Evolutionary conservation across 1,140 invertebrate genomes (phyloP), one percentile per base, ranked within the genome.

Genomic region (Sweltsa coloradensis): DNA sequence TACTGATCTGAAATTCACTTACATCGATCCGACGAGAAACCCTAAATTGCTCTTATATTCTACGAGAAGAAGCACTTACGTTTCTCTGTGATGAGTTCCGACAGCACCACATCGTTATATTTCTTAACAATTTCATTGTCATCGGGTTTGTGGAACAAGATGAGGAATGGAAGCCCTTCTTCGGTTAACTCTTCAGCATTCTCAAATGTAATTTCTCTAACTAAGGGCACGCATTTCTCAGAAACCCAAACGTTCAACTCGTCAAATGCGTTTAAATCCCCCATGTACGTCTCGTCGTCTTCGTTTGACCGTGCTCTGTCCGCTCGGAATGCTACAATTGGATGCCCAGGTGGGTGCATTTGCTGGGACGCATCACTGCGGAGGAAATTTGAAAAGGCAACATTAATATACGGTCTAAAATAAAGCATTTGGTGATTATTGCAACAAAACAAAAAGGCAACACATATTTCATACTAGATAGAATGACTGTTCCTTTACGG

Each of bases 151-250:
- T 99, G 89, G 66, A 99, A 99, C 2, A 99, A 65, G 55, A 99
- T 98, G 4, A 99, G 72, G 67, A 99, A 99, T n/a, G 97, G 96
- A 53, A 99, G 66, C 13, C 96, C 96, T 73, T 99, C 96, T 71
- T 99, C 97, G 0, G 96, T 99, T 9, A 99, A 65, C 68, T 99
- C 95, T 69, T 98, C 95, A 18, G 95, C 96, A 76, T 98, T 99
- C 71, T 97, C 93, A 68, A 99, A 99, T 3, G 94, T 97, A 37
- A 99, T 97, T 68, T 97, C 93, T 47, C 86, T 68, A 0, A 90
- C 86, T 19, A 89, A 63, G 1, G 87, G 85, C 13, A 90, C 81
- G 62, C 96, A 99, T 59, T 85, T 87, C 42, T 85, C 83, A 49
- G 85, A 81, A 1, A 85, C 75, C 95, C 94, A 99, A 44, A 81